Evolutionary conservation across 2,113 vertebrate species (phyloP).

Genomic region (Macquaria australasica): DNA sequence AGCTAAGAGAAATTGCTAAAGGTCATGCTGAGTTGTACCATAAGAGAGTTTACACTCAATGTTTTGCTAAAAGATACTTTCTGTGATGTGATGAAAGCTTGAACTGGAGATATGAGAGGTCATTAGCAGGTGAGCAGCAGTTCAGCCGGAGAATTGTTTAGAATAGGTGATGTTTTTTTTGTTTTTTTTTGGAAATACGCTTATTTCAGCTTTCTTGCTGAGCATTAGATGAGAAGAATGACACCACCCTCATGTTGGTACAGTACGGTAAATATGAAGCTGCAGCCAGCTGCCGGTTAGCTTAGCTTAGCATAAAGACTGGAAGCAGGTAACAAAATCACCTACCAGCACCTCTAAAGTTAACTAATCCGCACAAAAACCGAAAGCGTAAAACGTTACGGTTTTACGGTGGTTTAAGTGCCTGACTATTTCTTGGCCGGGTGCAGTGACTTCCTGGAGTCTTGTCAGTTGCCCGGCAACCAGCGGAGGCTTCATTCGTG

Average conservation of each 20-base stretch:
- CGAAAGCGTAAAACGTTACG: not conserved
- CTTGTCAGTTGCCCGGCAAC: too few relatives aligned
- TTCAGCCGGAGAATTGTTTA: not conserved
- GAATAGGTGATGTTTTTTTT: too few relatives aligned
- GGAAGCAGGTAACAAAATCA: not conserved
- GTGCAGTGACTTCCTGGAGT: not conserved
- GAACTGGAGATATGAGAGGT: not conserved
- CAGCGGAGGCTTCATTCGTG: too few relatives aligned
- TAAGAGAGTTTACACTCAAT: not conserved
- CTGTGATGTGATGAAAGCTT: not conserved
- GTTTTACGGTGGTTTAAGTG: not conserved
- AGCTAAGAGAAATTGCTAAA: not conserved
- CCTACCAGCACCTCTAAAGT: not conserved
- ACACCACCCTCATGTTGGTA: not conserved
- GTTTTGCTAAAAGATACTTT: not conserved
- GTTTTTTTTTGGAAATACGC: not conserved
- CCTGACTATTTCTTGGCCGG: not conserved
- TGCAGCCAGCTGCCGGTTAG: not conserved
- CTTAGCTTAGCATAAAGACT: slow-evolving; percentile 4
- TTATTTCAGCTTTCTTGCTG: not conserved
- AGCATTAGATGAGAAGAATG: too few relatives aligned
- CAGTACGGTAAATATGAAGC: not conserved
- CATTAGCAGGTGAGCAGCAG: not conserved
- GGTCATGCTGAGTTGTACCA: too few relatives aligned
- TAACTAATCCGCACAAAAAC: not conserved